phyloP scores from a whole-genome alignment of 1,140 invertebrate genomes.

The Pararge aegeria region DNA sequence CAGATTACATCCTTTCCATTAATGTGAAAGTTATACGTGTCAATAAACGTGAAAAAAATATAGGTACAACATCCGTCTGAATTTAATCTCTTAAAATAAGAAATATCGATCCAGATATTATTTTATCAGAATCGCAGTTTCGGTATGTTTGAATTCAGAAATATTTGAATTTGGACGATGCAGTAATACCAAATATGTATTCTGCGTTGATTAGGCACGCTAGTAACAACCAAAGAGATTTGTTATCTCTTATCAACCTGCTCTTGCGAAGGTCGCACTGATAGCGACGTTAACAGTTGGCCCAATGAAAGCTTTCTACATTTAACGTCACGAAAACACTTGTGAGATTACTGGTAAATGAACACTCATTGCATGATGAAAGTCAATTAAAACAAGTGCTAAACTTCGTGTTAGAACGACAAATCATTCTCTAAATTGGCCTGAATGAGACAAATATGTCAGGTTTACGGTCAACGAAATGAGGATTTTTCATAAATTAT shows the following conservation, averaged over 20 bases:
- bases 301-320: slow-evolving; percentile 33
- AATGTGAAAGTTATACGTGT: not conserved
- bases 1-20: slow-evolving; percentile 8
- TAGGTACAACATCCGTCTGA: too few species aligned
- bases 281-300: slow-evolving; percentile 39
- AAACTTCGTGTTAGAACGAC: not conserved
- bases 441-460: slow-evolving; percentile 13
- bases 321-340: slow-evolving; percentile 4
- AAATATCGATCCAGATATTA: too few species aligned
- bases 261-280: slow-evolving; percentile 70
- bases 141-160: not conserved
- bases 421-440: slow-evolving; percentile 8
- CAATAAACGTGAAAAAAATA: not conserved
- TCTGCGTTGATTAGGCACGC: slow-evolving; percentile 9
- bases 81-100: too few species aligned
- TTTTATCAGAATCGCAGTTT: too few species aligned
- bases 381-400: not conserved
- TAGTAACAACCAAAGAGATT: slow-evolving; percentile 15
- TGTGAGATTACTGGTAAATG: not conserved
- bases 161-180: slow-evolving; percentile 8
- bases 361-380: not conserved
- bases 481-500: slow-evolving; percentile 28
- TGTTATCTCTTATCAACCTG: slow-evolving; percentile 76
- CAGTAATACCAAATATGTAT: not conserved
- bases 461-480: slow-evolving; percentile 22